Base-by-base conservation (phyloP, 1,140 invertebrate species). In the Sycobia sp. region DNA sequence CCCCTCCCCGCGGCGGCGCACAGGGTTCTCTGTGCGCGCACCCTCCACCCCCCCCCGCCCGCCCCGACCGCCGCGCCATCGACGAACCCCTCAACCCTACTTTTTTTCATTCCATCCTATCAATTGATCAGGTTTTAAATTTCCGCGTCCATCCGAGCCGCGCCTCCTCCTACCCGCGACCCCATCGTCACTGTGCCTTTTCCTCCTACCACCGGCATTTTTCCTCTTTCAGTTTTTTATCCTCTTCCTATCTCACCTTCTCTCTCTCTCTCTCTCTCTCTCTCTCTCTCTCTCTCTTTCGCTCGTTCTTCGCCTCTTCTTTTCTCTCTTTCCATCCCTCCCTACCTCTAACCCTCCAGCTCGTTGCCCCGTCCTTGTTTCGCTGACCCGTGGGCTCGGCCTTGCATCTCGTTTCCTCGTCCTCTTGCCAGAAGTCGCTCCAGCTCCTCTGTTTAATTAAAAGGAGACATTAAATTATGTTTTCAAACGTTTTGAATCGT, bases 71-170 rank as follows among this genome's bases (percentile, higher is more conserved):
- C 50, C 34, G 34, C 47, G 38, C 69, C 63, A 59, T 66, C 66
- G 58, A 73, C 74, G 75, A 74, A 73, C 74, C 69, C 75, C 75
- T 75, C 77, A 77, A 76, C 76, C 78, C 77, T 78, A 79, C 76
- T 79, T 79, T 80, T n/a, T 81, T 81, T 80, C 78, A 80, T 82
- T 82, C 77, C 78, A 72, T 82, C 79, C 79, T 82, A 82, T 82
- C 79, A 82, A 80, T 82, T 82, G 79, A 82, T 82, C 79, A 82
- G 79, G 79, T 80, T 82, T 82, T 80, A 82, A 82, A 78, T 78
- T 78, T 78, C 76, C 76, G 76, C 76, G 76, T 78, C 76, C 76
- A 77, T 78, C 76, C 76, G 76, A 78, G 75, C 75, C 73, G 70
- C 73, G 72, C 74, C 74, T 75, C 68, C 73, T 65, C 67, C 67